Percentiles rank a stretch among this genome's conserved stretches.
phyloP scores from a whole-genome alignment of 37 sponge, comb jelly and placozoan species.

The Agelas oroides region DNA sequence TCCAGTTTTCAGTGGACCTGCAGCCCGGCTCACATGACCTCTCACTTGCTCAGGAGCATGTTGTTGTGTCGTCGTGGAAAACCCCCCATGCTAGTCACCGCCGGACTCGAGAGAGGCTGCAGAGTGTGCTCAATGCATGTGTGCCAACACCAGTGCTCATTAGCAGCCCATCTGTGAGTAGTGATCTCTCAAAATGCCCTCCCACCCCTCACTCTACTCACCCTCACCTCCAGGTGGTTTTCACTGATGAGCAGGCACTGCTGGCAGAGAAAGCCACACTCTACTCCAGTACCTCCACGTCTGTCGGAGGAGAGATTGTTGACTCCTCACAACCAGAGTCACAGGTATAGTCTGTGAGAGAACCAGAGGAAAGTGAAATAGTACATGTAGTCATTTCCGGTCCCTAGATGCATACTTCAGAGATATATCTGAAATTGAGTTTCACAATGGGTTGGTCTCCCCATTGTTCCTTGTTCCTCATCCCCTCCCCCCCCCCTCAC shows the following conservation, averaged over 20 bases:
- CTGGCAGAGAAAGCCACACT: slow-evolving; percentile 32
- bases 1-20: slow-evolving; percentile 75
- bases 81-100: slow-evolving; percentile 61
- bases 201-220: no score
- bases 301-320: slow-evolving; percentile 18
- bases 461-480: no score
- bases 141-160: slow-evolving; percentile 58
- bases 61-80: slow-evolving; percentile 56
- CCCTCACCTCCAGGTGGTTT: slow-evolving; percentile 42
- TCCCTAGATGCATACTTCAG: no score
- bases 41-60: slow-evolving; percentile 30
- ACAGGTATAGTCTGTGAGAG: no score
- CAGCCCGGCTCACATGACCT: slow-evolving; percentile 59
- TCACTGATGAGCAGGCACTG: slow-evolving; percentile 68
- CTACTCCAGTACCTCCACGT: slow-evolving; percentile 46
- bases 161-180: slow-evolving; percentile 67
- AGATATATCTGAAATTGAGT: no score
- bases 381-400: no score
- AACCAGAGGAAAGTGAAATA: no score
- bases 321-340: slow-evolving; percentile 66
- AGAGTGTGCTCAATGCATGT: slow-evolving; percentile 73
- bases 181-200: no score
- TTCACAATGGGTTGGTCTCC: no score
- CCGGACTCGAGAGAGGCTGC: slow-evolving; percentile 68
- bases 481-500: no score